Evolutionary conservation across 2,888 invertebrate genomes (phyloP).

Genomic region (Nymphalis polychloros): DNA sequence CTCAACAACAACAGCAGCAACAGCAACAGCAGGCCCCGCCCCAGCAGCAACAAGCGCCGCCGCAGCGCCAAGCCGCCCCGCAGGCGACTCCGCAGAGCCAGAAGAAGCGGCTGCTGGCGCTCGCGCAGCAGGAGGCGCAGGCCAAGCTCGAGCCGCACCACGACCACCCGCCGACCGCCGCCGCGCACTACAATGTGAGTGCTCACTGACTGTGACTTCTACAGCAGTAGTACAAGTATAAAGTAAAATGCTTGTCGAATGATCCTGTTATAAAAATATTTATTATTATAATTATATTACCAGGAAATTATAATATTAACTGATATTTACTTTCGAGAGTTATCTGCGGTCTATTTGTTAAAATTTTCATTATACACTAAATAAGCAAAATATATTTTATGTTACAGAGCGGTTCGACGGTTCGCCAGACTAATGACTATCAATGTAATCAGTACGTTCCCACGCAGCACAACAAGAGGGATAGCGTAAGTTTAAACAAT

Average conservation of each 20-base stretch:
- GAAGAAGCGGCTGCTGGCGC: constrained; percentile 93
- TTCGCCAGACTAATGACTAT: constrained; percentile 72
- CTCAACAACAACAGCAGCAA: constrained; percentile 39
- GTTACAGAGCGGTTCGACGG: constrained; percentile 61
- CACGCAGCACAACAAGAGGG: constrained; percentile 71
- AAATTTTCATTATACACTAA: neutral
- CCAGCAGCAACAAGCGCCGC: constrained; percentile 44
- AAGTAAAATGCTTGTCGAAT: too few relatives aligned
- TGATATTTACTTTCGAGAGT: too few relatives aligned
- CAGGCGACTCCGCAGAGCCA: constrained; percentile 87
- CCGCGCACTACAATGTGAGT: constrained; percentile 55
- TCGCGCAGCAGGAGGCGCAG: constrained; percentile 83
- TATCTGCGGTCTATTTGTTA: too few relatives aligned
- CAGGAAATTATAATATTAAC: too few relatives aligned
- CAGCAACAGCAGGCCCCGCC: constrained; percentile 41
- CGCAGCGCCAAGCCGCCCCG: constrained; percentile 41
- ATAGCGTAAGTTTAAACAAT: constrained; percentile 65
- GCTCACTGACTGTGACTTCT: neutral
- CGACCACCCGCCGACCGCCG: constrained; percentile 62
- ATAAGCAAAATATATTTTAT: neutral
- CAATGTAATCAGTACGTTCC: constrained; percentile 76
- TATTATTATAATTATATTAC: too few relatives aligned
- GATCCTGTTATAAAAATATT: too few relatives aligned
- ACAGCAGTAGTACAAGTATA: too few relatives aligned
- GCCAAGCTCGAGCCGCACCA: constrained; percentile 76